A percentile compares a stretch with the other conserved stretches of the same genome.
phyloP scores from a whole-genome alignment of 92 coral and sea anemone genomes.

The Paragorgia papillata region DNA sequence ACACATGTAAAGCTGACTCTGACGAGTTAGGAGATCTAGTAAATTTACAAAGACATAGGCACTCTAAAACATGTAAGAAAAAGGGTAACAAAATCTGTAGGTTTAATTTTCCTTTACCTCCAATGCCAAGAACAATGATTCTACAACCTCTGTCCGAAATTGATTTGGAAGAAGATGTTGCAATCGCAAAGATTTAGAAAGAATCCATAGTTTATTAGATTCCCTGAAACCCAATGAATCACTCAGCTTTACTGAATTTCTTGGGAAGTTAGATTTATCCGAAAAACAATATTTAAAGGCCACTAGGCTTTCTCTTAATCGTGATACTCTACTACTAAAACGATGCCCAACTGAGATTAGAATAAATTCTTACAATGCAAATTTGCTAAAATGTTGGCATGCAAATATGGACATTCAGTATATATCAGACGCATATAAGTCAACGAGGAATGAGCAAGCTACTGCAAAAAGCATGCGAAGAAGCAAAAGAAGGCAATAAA shows the following conservation, averaged over 20 bases:
- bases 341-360: constrained; percentile 18
- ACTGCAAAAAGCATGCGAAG: constrained; percentile 53
- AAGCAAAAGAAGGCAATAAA: constrained; percentile 57
- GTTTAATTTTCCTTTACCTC: constrained; percentile 41
- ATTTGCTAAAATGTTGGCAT: constrained; percentile 54
- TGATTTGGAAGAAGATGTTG: not conserved
- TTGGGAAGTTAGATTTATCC: constrained; percentile 37
- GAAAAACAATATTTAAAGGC: constrained; percentile 57
- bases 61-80: constrained; percentile 49
- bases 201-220: constrained; percentile 34
- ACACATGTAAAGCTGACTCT: constrained; percentile 20
- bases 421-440: constrained; percentile 62
- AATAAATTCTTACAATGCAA: constrained; percentile 3
- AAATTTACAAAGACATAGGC: constrained; percentile 46
- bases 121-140: constrained; percentile 40
- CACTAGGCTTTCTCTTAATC: constrained; percentile 40
- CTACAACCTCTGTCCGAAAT: constrained; percentile 29
- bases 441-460: constrained; percentile 68
- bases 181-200: constrained; percentile 40
- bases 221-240: constrained; percentile 31
- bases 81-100: constrained; percentile 14
- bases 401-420: constrained; percentile 64
- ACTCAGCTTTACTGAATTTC: constrained; percentile 43
- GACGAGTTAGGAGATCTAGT: constrained; percentile 35
- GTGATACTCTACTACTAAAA: constrained; percentile 32